Conservation (phyloP, 2,888 invertebrate species). For the Nomada fabriciana region DNA sequence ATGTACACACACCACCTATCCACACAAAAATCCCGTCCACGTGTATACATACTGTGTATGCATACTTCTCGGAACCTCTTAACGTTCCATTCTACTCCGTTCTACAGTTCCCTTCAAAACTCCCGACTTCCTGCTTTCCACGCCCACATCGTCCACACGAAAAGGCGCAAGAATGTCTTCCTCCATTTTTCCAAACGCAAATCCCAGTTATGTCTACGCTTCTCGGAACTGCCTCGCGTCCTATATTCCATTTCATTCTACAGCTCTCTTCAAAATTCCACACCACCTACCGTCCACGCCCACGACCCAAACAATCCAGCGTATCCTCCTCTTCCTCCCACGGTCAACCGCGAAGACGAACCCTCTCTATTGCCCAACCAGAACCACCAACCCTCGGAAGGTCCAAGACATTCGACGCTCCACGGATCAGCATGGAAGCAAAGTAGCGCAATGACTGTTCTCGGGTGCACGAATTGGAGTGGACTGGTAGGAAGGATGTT, state of each 20-base stretch:
- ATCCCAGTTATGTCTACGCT: no score
- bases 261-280: constrained; percentile 1
- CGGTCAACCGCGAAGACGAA: neutral
- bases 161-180: neutral
- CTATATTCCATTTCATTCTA: neutral
- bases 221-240: neutral
- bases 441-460: constrained; percentile 57
- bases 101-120: neutral
- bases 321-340: neutral
- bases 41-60: no score
- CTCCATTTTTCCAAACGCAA: no score
- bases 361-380: no score
- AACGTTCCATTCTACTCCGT: constrained; percentile 20
- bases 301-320: neutral
- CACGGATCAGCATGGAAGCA: constrained; percentile 18
- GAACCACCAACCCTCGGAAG: no score
- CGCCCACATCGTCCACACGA: neutral
- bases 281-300: neutral
- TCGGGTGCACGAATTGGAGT: constrained; percentile 61
- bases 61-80: neutral
- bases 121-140: neutral
- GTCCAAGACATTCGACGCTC: neutral
- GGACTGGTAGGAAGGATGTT: constrained; percentile 52
- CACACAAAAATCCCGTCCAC: neutral
- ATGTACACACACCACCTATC: neutral